Evolutionary conservation across 1,140 invertebrate genomes (phyloP), one percentile per base, ranked within the genome.

Genomic region (Plectus sambesii): DNA sequence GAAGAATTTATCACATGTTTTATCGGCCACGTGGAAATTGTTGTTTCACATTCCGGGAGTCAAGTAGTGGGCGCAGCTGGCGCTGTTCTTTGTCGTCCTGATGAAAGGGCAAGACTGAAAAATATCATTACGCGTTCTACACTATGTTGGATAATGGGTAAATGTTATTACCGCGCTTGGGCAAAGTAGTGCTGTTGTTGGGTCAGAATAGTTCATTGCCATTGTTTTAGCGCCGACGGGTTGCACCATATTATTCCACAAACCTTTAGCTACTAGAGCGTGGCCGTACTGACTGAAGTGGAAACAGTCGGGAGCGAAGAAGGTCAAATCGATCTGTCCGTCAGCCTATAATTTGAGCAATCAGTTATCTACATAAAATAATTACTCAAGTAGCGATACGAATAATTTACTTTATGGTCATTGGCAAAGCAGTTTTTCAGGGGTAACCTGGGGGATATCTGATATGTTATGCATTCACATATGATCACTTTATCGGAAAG

Each of bases 161-260:
- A 22, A 25, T 5, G n/a, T 22, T 39, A 27, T 41, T 55, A 55
- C 53, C 33, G 23, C 17, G 12, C 43, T 35, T 2, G 56, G 54
- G 27, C 56, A 58, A 30, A 46, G 47, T 9, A 58, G 20, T 4
- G 55, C 37, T 17, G 56, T 39, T 2, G 51, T 40, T 25, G 35
- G 41, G 24, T 56, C 37, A 3, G 53, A 47, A 25, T 56, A 20
- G 42, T 53, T 58, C 9, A 68, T 67, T 5, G 59, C 68, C 25
- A 73, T 71, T 2, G 77, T 77, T 60, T 83, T 83, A 45, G 75
- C 74, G 1, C 81, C 80, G 2, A 82, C 77, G 9, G 81, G 81
- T 64, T 83, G 78, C 24, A 83, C 58, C 54, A 83, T 73, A 57
- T 82, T 83, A 67, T 83, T 83, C 81, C 81, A 83, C 0, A 82